phyloP scores from a whole-genome alignment of 1,140 invertebrate species.

The Aphis gossypii region DNA sequence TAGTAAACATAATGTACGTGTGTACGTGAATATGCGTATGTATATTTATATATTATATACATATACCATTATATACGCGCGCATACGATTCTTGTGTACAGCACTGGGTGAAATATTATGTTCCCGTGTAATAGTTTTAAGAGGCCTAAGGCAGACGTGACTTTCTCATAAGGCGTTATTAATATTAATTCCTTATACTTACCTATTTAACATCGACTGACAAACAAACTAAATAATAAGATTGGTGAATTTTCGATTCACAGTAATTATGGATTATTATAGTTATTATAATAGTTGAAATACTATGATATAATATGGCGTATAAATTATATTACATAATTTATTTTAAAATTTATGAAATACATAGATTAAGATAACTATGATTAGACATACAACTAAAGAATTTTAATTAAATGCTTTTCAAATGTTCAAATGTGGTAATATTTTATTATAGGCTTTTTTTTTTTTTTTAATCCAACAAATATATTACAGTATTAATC shows the following conservation, averaged over 20 bases:
- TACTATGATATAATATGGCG: neutral
- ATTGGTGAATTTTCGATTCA: neutral
- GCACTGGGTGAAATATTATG: neutral
- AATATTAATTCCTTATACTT: neutral
- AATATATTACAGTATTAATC: too few species aligned
- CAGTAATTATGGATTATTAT: neutral
- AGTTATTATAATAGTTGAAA: neutral
- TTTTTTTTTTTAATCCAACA: neutral
- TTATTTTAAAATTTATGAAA: neutral
- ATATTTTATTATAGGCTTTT: neutral
- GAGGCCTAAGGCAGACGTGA: neutral
- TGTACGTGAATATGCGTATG: too few species aligned
- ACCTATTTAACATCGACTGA: neutral
- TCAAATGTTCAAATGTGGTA: neutral
- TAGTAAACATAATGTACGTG: neutral
- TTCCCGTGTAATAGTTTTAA: neutral
- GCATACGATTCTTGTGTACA: neutral
- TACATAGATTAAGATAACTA: rapidly evolving
- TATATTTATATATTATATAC: too few species aligned
- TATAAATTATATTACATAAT: neutral
- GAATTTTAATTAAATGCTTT: neutral
- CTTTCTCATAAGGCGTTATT: neutral
- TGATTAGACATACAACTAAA: neutral
- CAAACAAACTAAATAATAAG: neutral
- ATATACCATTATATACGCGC: too few species aligned